These are phyloP conservation scores for Clunio marinus DNA, from an alignment of 2,888 invertebrate genomes.

Conservation along the genomic window DNA sequence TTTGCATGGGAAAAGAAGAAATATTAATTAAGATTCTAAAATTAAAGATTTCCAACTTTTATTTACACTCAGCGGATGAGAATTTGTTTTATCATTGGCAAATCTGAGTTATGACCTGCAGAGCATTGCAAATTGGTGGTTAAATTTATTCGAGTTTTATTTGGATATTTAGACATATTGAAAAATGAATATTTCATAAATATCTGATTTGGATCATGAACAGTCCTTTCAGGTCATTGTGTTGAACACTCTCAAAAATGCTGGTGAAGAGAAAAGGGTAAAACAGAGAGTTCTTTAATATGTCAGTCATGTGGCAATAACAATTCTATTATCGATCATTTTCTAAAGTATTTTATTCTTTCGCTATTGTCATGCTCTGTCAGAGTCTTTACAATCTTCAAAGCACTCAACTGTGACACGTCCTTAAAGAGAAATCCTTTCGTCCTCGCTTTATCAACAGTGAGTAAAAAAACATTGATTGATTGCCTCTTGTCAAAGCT, in stretches of 20 bases:
- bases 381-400: not conserved
- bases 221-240: not conserved
- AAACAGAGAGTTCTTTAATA: constrained; percentile 6
- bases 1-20: too few species aligned
- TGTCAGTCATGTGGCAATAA: constrained; percentile 11
- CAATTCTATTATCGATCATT: constrained; percentile 28
- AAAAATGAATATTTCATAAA: not conserved
- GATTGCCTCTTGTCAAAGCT: not conserved
- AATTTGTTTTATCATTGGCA: not conserved
- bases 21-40: constrained; percentile 19
- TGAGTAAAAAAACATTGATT: not conserved
- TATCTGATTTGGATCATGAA: not conserved
- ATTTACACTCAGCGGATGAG: constrained; percentile 8
- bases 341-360: not conserved
- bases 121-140: constrained; percentile 24
- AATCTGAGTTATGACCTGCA: constrained; percentile 10
- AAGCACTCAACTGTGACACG: constrained; percentile 13
- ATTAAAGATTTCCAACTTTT: constrained; percentile 22
- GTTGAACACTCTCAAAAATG: too few species aligned
- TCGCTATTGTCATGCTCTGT: not conserved
- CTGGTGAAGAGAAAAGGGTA: not conserved
- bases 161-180: not conserved
- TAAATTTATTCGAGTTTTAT: constrained; percentile 9
- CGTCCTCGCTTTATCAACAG: not conserved
- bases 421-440: constrained; percentile 11